phyloP scores from a whole-genome alignment of 53 echinoderm and acorn worm genomes.

The Hippasteria phrygiana region DNA sequence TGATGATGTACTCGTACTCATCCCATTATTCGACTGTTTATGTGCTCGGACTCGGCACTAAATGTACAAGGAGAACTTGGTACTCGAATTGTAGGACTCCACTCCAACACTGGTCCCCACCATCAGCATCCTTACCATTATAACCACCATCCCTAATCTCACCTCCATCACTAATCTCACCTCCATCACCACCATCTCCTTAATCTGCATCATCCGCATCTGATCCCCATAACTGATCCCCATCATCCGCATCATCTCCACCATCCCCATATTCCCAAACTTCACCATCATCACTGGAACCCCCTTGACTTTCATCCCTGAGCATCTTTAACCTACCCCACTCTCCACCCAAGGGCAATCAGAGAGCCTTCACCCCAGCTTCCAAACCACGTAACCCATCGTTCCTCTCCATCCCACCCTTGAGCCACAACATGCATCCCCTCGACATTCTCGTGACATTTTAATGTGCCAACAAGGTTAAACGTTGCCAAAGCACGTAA shows the following conservation, averaged over 20 bases:
- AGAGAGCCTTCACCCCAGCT: constrained; percentile 3
- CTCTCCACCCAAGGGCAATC: not conserved
- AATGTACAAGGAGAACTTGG: no score
- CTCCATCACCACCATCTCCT: not conserved
- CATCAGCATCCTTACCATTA: no score
- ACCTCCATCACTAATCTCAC: no score
- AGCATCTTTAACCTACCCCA: not conserved
- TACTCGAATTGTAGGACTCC: no score
- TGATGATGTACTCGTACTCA: no score
- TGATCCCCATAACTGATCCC: not conserved
- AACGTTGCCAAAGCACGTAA: constrained; percentile 49
- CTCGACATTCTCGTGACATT: constrained; percentile 47
- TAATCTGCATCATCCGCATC: not conserved
- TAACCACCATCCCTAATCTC: no score
- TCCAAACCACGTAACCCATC: not conserved
- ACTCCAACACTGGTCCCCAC: no score
- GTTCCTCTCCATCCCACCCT: not conserved
- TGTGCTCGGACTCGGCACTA: no score
- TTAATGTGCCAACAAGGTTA: constrained; percentile 67
- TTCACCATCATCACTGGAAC: not conserved
- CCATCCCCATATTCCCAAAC: not conserved
- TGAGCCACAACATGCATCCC: constrained; percentile 9
- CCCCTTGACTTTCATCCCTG: no score
- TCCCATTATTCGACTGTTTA: no score
- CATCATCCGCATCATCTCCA: not conserved